Conservation (phyloP, 1,140 invertebrate genomes). For the Diabrotica virgifera region DNA sequence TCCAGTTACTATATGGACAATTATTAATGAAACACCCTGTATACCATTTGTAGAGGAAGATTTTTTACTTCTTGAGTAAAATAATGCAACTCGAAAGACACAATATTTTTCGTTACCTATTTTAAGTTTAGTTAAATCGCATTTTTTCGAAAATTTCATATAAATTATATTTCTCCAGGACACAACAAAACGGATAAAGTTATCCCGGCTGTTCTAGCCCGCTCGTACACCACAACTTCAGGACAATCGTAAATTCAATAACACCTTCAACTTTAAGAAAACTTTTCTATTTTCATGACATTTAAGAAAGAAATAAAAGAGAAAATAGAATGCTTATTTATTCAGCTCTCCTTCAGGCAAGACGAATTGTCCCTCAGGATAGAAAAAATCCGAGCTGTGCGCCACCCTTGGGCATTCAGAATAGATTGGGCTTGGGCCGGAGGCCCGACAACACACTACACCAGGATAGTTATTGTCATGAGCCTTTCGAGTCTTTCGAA, state of each 20-base stretch:
- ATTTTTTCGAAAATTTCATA: neutral
- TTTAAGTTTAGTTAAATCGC: neutral
- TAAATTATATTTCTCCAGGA: neutral
- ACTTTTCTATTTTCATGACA: conserved; percentile 17
- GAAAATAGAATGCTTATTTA: conserved; percentile 31
- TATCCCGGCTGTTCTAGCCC: neutral
- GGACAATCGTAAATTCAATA: conserved; percentile 9
- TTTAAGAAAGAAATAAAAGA: conserved; percentile 22
- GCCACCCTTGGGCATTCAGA: conserved; percentile 29
- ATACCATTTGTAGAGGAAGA: too few species aligned
- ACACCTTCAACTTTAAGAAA: conserved; percentile 1
- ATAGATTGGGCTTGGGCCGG: conserved; percentile 25
- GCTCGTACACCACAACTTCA: neutral
- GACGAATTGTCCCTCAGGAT: conserved; percentile 26
- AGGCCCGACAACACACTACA: conserved; percentile 4
- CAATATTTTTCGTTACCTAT: neutral
- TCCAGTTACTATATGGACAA: too few species aligned
- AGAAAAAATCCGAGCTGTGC: conserved; percentile 25
- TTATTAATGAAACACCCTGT: too few species aligned
- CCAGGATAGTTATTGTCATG: conserved; percentile 10
- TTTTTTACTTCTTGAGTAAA: too few species aligned
- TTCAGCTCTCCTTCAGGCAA: conserved; percentile 27
- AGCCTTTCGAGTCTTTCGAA: neutral
- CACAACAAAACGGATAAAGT: neutral
- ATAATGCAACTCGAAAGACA: too few species aligned